These are phyloP conservation scores for Coilia nasus DNA, from an alignment of 2,797 vertebrate species.

Conservation along the genomic window DNA sequence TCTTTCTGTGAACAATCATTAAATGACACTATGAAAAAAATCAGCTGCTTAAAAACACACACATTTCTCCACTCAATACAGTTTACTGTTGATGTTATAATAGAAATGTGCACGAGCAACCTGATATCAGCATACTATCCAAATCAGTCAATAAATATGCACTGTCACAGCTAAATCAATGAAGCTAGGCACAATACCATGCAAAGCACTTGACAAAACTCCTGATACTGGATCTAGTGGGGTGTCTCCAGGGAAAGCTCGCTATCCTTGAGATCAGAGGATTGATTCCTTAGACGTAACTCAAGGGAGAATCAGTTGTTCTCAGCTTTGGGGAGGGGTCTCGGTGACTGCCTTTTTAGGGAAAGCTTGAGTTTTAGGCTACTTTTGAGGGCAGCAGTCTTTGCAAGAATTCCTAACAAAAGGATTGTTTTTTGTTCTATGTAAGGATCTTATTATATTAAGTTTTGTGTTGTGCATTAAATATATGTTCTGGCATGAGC, in stretches of 20 bases:
- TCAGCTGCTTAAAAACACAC: background rate
- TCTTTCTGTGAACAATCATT: constrained; percentile 77
- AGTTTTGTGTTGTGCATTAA: background rate
- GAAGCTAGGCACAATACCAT: background rate
- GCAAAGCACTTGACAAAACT: background rate
- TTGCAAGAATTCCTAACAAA: background rate
- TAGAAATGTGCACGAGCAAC: background rate
- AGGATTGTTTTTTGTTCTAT: background rate
- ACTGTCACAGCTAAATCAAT: background rate
- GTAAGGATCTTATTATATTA: background rate
- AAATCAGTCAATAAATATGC: constrained; percentile 2
- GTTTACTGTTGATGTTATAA: background rate
- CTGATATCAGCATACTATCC: background rate
- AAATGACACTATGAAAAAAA: background rate
- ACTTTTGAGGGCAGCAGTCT: background rate
- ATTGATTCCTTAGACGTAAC: background rate
- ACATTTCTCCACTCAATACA: background rate
- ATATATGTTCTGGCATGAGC: background rate
- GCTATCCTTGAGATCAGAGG: background rate
- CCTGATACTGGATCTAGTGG: background rate
- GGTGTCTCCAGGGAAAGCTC: background rate
- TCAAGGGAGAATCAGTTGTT: background rate
- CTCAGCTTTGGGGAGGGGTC: background rate
- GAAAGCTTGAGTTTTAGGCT: background rate
- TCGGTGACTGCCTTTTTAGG: background rate